A percentile compares a stretch with the other conserved stretches of the same genome.
These are phyloP conservation scores for Agrotis puta DNA, from an alignment of 2,888 invertebrate species.

Conservation along the genomic window DNA sequence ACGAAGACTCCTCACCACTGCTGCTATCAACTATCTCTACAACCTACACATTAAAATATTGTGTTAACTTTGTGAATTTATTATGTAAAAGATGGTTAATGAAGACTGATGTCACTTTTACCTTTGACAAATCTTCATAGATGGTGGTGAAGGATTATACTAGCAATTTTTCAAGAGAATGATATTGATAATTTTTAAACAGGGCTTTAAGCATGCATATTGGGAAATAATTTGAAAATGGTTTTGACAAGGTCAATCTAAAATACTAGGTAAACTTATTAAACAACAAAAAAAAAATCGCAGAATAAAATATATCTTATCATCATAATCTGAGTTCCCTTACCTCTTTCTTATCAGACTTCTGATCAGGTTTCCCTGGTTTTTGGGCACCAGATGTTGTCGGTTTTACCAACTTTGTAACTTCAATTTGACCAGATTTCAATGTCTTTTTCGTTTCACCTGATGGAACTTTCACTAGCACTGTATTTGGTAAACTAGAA, in stretches of 20 bases:
- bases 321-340: conserved; percentile 6
- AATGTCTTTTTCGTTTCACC: conserved; percentile 85
- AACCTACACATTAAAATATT: conserved; percentile 83
- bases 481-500: conserved; percentile 87
- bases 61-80: conserved; percentile 41
- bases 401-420: conserved; percentile 83
- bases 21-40: conserved; percentile 95
- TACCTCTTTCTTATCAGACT: conserved; percentile 84
- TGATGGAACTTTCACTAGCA: conserved; percentile 86
- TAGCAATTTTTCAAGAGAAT: background rate
- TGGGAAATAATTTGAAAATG: background rate
- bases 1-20: conserved; percentile 89
- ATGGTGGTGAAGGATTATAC: no score
- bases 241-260: no score
- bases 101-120: conserved; percentile 10
- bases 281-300: no score
- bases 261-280: background rate
- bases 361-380: conserved; percentile 77
- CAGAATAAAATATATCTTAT: no score
- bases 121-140: no score
- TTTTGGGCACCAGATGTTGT: conserved; percentile 80
- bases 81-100: background rate
- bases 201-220: background rate
- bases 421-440: conserved; percentile 85
- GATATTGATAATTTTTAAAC: background rate